Conservation (phyloP, 2,888 invertebrate genomes). For the Heliconius cydno region DNA sequence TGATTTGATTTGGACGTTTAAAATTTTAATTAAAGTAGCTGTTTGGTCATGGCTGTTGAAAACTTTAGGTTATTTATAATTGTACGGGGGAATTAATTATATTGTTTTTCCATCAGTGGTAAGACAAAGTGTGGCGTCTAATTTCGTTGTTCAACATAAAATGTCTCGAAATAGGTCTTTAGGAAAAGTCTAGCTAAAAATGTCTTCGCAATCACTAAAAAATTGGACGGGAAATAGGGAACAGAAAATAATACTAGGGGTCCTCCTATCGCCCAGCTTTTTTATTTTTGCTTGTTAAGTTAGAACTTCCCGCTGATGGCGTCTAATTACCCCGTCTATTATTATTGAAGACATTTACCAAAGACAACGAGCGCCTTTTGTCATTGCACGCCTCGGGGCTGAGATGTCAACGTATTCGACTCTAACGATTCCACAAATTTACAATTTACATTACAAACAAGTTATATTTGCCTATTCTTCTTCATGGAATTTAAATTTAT, state of each 20-base stretch:
- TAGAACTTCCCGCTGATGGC: not conserved
- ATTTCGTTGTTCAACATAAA: too few relatives aligned
- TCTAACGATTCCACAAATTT: not conserved
- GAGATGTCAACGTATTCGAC: not conserved
- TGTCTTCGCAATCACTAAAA: too few relatives aligned
- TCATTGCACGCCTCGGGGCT: not conserved
- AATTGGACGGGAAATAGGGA: too few relatives aligned
- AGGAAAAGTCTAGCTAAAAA: too few relatives aligned
- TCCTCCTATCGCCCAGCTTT: not conserved
- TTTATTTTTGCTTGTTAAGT: not conserved
- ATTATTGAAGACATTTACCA: not conserved
- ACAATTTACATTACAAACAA: conserved; percentile 1
- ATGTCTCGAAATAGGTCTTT: too few relatives aligned
- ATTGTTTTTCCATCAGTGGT: too few relatives aligned
- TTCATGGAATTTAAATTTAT: too few relatives aligned
- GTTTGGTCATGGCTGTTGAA: not conserved
- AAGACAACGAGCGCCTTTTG: not conserved
- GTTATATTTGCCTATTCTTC: not conserved
- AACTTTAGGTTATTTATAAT: not conserved
- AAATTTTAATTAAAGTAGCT: conserved; percentile 21
- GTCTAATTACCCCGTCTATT: not conserved
- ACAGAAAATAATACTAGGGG: too few relatives aligned
- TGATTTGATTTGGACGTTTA: not conserved
- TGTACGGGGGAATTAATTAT: too few relatives aligned
- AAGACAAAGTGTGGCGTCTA: too few relatives aligned